Evolutionary conservation across 2,113 vertebrate species (phyloP), one percentile per base, ranked within the genome.

Genomic region (Drymodes brunneopygia): DNA sequence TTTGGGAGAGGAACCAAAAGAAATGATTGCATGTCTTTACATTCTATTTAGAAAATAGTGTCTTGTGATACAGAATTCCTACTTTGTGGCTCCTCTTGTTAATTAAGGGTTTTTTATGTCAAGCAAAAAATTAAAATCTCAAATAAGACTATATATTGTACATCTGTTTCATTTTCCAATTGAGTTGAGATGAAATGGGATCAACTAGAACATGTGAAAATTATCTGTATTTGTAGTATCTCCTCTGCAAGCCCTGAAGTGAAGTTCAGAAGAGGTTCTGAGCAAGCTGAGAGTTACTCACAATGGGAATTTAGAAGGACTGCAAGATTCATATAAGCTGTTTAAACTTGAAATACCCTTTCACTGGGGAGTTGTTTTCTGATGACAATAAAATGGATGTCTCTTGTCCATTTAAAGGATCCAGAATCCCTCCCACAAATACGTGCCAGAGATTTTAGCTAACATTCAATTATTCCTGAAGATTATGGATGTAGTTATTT

Each of bases 381-480:
- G 21, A 56, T 60, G 23, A 40, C 24, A 64, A 38, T 31, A 57
- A 44, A 38, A 38, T 17, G 35, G 36, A 65, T 4, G 1, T 36
- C 38, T 45, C n/a, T 77, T 50, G 48, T 33, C 50, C 1, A 1
- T 92, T 87, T 44, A 61, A 48, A 87, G 47, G 36, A 28, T 62
- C 45, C 62, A 92, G 91, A 92, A 92, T 71, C 28, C 48, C 31
- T 79, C 56, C 57, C 61, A 91, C 65, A 93, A 67, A 72, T 36
- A 58, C 0, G 1, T 71, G 85, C 90, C 87, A 91, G 90, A 94
- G n/a, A 95, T 90, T 95, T 79, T 65, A 91, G 81, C 33, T 92
- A 96, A 94, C 84, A 94, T 92, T 87, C 84, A 87, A 85, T 95
- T 89, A 87, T 71, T 92, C 81, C 64, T 92, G 78, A 93, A 95